Percentiles rank a stretch among this genome's conserved stretches.
These are phyloP conservation scores for Drosophila seguyi DNA, from an alignment of 1,140 invertebrate species.

Conservation along the genomic window DNA sequence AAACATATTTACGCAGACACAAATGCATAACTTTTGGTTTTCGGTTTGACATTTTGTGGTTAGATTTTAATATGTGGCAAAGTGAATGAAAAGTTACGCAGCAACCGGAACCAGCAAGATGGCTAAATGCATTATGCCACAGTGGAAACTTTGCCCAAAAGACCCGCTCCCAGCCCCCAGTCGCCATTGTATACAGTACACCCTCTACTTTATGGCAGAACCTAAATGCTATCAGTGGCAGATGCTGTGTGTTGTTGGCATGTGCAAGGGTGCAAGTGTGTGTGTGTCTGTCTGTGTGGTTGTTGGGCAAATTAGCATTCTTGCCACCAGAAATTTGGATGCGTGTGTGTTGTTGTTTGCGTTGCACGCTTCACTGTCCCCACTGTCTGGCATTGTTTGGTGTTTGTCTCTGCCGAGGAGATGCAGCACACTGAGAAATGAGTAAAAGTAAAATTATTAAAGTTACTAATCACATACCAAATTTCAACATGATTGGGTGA, in stretches of 20 bases:
- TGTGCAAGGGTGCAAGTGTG: constrained; percentile 15
- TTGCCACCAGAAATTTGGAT: constrained; percentile 51
- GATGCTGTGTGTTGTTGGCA: constrained; percentile 41
- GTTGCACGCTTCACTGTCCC: constrained; percentile 43
- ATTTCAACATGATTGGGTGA: neutral
- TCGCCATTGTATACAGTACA: neutral
- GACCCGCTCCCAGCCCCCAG: neutral
- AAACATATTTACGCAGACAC: constrained; percentile 26
- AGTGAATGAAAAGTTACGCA: constrained; percentile 73
- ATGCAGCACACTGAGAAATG: constrained; percentile 15
- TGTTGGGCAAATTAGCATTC: constrained; percentile 70
- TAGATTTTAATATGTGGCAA: constrained; percentile 77
- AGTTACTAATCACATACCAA: neutral
- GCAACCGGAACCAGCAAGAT: constrained; percentile 34
- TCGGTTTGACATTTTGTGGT: constrained; percentile 79
- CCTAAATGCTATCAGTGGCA: constrained; percentile 63
- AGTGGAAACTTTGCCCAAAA: constrained; percentile 43
- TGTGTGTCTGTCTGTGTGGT: neutral
- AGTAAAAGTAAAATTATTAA: too few relatives aligned
- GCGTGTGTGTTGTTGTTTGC: constrained; percentile 46
- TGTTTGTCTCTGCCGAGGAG: constrained; percentile 49
- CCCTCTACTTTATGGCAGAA: constrained; percentile 4
- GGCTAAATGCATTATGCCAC: constrained; percentile 67
- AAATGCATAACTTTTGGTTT: constrained; percentile 80
- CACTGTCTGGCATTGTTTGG: constrained; percentile 51